phyloP scores from a whole-genome alignment of 2,888 invertebrate genomes.

The Merodon equestris region DNA sequence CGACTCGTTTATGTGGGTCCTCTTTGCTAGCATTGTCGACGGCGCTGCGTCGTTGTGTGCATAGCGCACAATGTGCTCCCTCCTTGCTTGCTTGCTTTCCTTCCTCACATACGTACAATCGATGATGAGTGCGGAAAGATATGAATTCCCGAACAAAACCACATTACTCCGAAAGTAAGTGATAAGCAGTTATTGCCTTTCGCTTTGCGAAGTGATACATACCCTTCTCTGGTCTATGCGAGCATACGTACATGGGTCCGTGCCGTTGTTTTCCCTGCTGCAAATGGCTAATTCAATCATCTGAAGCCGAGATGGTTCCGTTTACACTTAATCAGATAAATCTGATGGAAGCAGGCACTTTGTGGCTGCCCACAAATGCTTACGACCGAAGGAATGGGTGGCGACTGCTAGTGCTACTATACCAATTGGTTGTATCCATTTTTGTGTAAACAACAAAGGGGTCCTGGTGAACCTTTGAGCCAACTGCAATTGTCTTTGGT shows the following conservation, averaged over 20 bases:
- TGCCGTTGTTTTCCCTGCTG: slow-evolving; percentile 69
- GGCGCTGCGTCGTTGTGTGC: slow-evolving; percentile 24
- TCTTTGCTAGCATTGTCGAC: slow-evolving; percentile 36
- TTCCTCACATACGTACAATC: slow-evolving; percentile 34
- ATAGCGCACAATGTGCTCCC: slow-evolving; percentile 15
- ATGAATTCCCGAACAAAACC: slow-evolving; percentile 70
- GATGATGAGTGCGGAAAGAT: slow-evolving; percentile 69
- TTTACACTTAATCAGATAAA: slow-evolving; percentile 71
- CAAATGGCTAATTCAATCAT: slow-evolving; percentile 78
- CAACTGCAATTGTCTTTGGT: slow-evolving; percentile 58
- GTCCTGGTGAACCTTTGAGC: slow-evolving; percentile 55
- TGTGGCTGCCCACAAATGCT: slow-evolving; percentile 70
- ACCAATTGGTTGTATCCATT: slow-evolving; percentile 58
- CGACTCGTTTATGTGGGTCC: slow-evolving; percentile 67
- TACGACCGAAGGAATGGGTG: slow-evolving; percentile 43
- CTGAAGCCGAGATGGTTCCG: slow-evolving; percentile 70
- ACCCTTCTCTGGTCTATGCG: slow-evolving; percentile 21
- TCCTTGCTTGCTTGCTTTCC: too few relatives aligned
- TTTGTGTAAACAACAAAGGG: slow-evolving; percentile 58
- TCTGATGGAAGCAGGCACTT: slow-evolving; percentile 70
- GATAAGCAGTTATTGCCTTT: slow-evolving; percentile 70
- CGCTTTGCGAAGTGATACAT: slow-evolving; percentile 48
- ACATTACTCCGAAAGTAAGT: slow-evolving; percentile 71
- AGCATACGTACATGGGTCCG: slow-evolving; percentile 34
- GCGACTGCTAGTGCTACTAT: slow-evolving; percentile 32